Conservation (phyloP, 1,140 invertebrate species). For the Oedothorax gibbosus region DNA sequence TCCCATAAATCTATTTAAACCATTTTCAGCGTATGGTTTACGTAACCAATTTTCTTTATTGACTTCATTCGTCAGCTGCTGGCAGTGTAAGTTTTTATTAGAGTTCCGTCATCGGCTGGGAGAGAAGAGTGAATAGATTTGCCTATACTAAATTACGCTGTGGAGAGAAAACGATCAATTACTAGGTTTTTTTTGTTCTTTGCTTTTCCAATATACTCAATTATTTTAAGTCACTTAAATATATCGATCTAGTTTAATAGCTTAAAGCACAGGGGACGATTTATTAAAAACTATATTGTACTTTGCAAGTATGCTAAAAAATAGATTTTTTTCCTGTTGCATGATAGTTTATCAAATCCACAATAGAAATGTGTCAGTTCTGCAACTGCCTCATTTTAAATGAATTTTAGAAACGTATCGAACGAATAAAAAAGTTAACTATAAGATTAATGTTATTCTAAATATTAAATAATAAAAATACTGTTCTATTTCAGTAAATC, state of each 20-base stretch:
- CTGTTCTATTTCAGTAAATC: too few species aligned
- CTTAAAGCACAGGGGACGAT: slow-evolving; percentile 8
- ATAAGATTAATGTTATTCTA: too few species aligned
- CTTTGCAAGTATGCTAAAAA: too few species aligned
- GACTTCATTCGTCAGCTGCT: slow-evolving; percentile 25
- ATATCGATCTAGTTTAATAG: slow-evolving; percentile 19
- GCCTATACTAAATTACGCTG: slow-evolving; percentile 21
- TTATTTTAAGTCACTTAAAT: slow-evolving; percentile 42
- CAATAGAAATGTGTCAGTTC: too few species aligned
- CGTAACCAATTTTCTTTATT: slow-evolving; percentile 23
- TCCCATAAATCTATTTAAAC: slow-evolving; percentile 1
- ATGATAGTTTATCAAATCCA: too few species aligned
- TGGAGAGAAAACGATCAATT: slow-evolving; percentile 10
- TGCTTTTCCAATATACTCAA: slow-evolving; percentile 21
- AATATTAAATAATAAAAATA: too few species aligned
- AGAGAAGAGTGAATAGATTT: slow-evolving; percentile 15
- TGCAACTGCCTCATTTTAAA: too few species aligned
- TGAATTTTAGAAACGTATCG: too few species aligned
- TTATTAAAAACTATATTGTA: neutral
- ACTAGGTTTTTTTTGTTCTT: neutral
- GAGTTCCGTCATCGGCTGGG: slow-evolving; percentile 16
- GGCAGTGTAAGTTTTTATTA: slow-evolving; percentile 32
- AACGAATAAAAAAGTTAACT: too few species aligned
- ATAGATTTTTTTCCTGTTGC: too few species aligned
- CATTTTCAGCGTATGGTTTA: slow-evolving; percentile 3